Evolutionary conservation across 2,113 vertebrate species (phyloP).

Genomic region (Polypterus senegalus): DNA sequence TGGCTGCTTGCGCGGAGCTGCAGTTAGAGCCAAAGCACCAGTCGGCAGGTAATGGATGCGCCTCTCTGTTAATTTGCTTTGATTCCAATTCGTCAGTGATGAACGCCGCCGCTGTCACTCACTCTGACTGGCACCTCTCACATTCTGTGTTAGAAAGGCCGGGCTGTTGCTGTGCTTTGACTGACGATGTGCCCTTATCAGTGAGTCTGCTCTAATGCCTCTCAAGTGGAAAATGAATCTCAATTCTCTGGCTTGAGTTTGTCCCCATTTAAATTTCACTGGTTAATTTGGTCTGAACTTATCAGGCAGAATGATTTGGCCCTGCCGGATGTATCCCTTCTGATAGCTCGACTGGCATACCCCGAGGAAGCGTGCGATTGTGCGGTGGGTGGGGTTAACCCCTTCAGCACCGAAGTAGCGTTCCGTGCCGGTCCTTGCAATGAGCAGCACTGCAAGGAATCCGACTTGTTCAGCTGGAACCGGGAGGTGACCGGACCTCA

Average conservation of each 20-base stretch:
- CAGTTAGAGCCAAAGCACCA: too few species aligned
- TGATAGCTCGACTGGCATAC: too few species aligned
- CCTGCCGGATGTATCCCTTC: too few species aligned
- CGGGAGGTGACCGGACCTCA: too few species aligned
- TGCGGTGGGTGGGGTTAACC: too few species aligned
- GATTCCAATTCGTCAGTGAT: background rate
- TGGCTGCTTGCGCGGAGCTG: too few species aligned
- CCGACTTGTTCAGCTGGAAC: too few species aligned
- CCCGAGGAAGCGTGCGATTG: too few species aligned
- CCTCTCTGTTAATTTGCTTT: background rate
- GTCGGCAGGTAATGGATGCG: too few species aligned
- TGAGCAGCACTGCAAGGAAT: too few species aligned
- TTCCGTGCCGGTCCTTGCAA: too few species aligned
- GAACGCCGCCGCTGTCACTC: background rate
- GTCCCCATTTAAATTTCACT: background rate
- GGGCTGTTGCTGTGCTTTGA: background rate
- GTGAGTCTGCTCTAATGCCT: background rate
- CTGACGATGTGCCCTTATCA: background rate
- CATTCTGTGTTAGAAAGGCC: background rate
- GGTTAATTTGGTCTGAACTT: background rate
- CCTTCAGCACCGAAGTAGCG: too few species aligned
- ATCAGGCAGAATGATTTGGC: background rate
- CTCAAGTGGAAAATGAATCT: background rate
- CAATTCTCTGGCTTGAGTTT: background rate
- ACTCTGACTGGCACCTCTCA: background rate